Evolutionary conservation across 1,140 invertebrate genomes (phyloP).

Genomic region (fruit fly (Drosophila melanogaster)): DNA sequence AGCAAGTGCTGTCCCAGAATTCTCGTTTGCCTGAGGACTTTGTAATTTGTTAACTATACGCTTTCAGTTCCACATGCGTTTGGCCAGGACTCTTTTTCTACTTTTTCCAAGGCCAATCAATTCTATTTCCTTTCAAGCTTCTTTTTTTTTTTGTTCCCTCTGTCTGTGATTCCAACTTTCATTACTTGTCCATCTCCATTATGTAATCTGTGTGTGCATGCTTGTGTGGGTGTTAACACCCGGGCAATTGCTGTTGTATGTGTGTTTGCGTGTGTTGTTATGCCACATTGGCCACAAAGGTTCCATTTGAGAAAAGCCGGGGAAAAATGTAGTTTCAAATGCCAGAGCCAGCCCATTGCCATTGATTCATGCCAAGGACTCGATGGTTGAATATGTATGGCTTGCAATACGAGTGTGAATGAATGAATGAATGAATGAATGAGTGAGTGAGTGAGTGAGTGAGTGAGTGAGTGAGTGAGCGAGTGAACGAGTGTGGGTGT

Average conservation of each 20-base stretch:
- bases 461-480: background rate
- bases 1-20: constrained; percentile 1
- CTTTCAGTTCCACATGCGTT: background rate
- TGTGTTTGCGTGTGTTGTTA: constrained; percentile 22
- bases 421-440: constrained; percentile 18
- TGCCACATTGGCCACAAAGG: constrained; percentile 44
- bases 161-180: constrained; percentile 56
- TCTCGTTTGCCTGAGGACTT: background rate
- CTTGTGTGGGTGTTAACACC: constrained; percentile 36
- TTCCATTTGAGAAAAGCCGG: constrained; percentile 13
- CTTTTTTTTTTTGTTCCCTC: background rate
- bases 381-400: constrained; percentile 52
- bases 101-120: constrained; percentile 58
- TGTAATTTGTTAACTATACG: constrained; percentile 4
- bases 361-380: constrained; percentile 68
- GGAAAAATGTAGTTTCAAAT: constrained; percentile 54
- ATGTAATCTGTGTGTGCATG: constrained; percentile 35
- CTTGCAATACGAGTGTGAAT: constrained; percentile 37
- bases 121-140: constrained; percentile 32
- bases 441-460: background rate
- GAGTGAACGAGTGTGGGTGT: constrained; percentile 5
- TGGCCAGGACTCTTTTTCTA: background rate
- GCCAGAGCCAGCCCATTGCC: constrained; percentile 40
- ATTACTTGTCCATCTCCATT: constrained; percentile 58
- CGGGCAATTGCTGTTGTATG: constrained; percentile 17